These are phyloP conservation scores for Eudasyphora cyanicolor DNA, from an alignment of 2,888 invertebrate genomes.

Conservation along the genomic window DNA sequence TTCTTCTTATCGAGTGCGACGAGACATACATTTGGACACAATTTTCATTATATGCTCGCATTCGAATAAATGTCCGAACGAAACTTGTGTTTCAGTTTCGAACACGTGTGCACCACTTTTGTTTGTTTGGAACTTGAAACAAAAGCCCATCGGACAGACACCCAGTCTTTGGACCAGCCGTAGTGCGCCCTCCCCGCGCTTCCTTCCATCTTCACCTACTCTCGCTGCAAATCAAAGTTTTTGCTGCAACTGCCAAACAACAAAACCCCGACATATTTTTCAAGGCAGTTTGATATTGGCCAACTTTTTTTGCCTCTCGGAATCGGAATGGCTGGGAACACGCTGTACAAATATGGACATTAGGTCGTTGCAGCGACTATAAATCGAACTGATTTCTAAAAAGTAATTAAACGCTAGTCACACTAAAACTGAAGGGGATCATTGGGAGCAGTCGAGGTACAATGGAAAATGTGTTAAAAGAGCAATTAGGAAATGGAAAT, in stretches of 20 bases:
- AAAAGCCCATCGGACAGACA: not conserved
- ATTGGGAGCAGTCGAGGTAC: not conserved
- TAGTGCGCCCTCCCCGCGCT: not conserved
- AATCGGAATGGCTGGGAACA: not conserved
- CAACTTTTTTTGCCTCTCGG: not conserved
- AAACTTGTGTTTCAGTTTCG: conserved; percentile 17
- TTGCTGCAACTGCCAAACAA: not conserved
- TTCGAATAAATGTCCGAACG: not conserved
- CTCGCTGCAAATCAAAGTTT: no score
- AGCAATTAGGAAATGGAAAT: no score
- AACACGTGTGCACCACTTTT: conserved; percentile 61
- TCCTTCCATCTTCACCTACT: not conserved
- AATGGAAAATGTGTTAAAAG: not conserved
- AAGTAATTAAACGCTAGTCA: conserved; percentile 7
- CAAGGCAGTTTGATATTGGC: conserved; percentile 53
- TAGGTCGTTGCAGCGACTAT: not conserved
- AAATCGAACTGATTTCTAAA: conserved; percentile 10
- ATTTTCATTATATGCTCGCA: not conserved
- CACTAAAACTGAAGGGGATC: not conserved
- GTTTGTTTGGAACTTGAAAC: not conserved
- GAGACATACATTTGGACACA: not conserved
- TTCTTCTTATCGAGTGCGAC: no score
- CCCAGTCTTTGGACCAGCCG: not conserved
- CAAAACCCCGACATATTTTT: conserved; percentile 18
- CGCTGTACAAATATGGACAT: conserved; percentile 6